Conservation (phyloP, 2,797 vertebrate species). For the Prunella strophiata region DNA sequence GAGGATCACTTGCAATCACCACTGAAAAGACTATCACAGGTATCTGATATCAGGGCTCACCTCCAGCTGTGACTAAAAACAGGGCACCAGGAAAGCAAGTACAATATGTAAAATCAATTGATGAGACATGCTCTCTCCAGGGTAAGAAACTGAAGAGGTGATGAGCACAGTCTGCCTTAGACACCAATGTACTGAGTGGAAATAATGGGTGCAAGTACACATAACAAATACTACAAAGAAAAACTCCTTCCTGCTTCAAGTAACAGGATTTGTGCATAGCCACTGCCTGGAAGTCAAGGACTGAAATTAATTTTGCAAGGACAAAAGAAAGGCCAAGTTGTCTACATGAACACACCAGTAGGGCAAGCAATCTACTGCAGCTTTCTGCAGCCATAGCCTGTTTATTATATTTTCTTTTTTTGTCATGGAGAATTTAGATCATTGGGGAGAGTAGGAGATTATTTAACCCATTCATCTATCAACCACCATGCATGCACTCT, state of each 20-base stretch:
- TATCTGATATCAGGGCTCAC: not conserved
- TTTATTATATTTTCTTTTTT: not conserved
- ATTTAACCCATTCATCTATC: slow-evolving; percentile 22
- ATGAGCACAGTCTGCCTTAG: not conserved
- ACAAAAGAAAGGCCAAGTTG: not conserved
- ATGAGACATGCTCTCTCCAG: not conserved
- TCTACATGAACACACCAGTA: not conserved
- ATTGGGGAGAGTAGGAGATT: not conserved
- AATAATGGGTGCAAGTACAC: not conserved
- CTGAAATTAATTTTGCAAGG: not conserved
- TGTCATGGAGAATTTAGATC: not conserved
- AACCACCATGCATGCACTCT: not conserved
- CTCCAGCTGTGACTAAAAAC: not conserved
- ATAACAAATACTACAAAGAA: not conserved
- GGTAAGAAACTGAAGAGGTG: not conserved
- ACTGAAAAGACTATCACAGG: not conserved
- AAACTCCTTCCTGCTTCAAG: not conserved
- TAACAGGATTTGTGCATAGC: not conserved
- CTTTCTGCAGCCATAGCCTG: not conserved
- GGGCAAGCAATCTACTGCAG: not conserved
- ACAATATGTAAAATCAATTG: not conserved
- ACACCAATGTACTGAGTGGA: not conserved
- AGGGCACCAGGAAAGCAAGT: not conserved
- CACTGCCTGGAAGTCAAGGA: not conserved
- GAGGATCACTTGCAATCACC: not conserved